Evolutionary conservation across 2,888 invertebrate species (phyloP), one percentile per base, ranked within the genome.

Genomic region (Lutraria lutraria): DNA sequence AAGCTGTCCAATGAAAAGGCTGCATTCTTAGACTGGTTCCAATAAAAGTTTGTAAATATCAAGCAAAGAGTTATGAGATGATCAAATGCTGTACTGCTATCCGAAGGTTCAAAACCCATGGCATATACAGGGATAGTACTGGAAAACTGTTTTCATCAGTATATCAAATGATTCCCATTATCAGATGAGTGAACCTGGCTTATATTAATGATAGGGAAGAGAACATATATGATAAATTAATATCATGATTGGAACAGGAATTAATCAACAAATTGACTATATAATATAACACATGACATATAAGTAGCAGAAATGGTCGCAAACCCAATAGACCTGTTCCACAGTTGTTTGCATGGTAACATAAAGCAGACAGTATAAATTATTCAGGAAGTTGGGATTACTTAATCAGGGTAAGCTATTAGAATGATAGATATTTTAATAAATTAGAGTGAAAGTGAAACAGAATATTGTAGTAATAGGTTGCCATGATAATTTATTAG

Each of bases 211-310:
- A 16, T 4, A 19, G 16, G 34, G 15, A 8, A 76, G 25, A 31
- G 16, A 31, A 31, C 10, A 16, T 31, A 19, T 31, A 34, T 31
- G 31, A 76, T 76, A 19, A 34, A 15, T 76, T 76, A 15, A 76
- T 34, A 76, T 34, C 8, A 76, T 25, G 31, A 15, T 19, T 34
- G 19, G 34, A 31, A 76, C 19, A 34, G 34, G 31, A 76, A 76
- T 76, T 76, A 76, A 76, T 76, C 76, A 76, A 76, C 76, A 31
- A 76, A 76, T 76, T 31, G 76, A 76, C 19, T 76, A 2, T 31
- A 31, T 34, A 31, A 25, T 25, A 76, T 34, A 76, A 16, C 76
- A 76, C 76, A 76, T 76, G 76, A 25, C 25, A 68, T 68, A 68
- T 68, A 68, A 25, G 25, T 68, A 12, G 63, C 0, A 68, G 63